Conservation (phyloP, 1,140 invertebrate species). For the Trichoplusia ni region DNA sequence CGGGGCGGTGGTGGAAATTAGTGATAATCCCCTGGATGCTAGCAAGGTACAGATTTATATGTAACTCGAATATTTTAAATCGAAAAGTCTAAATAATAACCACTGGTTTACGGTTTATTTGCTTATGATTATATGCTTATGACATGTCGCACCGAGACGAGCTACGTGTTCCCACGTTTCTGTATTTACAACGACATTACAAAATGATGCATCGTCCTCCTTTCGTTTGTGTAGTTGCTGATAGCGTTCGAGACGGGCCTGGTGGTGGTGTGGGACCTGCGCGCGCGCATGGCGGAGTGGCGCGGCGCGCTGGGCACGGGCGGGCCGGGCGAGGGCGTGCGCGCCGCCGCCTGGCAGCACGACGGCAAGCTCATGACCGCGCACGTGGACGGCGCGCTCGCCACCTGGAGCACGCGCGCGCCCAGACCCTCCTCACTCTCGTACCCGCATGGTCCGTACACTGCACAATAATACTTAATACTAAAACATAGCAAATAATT, state of each 20-base stretch:
- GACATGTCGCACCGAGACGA: too few species aligned
- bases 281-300: slow-evolving; percentile 90
- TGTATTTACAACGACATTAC: background rate
- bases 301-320: slow-evolving; percentile 88
- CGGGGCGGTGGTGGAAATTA: slow-evolving; percentile 95
- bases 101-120: too few species aligned
- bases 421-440: slow-evolving; percentile 91
- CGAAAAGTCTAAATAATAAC: too few species aligned
- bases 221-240: slow-evolving; percentile 87
- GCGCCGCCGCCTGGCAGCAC: slow-evolving; percentile 96
- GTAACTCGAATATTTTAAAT: too few species aligned
- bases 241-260: slow-evolving; percentile 98
- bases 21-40: slow-evolving; percentile 97
- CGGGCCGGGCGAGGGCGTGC: slow-evolving; percentile 85
- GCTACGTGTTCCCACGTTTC: too few species aligned
- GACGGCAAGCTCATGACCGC: slow-evolving; percentile 99
- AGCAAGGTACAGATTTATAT: slow-evolving; percentile 89
- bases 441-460: slow-evolving; percentile 94
- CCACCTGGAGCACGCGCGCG: slow-evolving; percentile 93
- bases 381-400: slow-evolving; percentile 96
- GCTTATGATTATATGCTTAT: too few species aligned
- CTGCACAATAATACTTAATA: background rate
- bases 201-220: background rate
- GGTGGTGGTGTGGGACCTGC: slow-evolving; percentile 98
- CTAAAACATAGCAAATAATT: too few species aligned